Evolutionary conservation across 37 sponge, comb jelly and placozoan species (phyloP), one percentile per base, ranked within the genome.

Genomic region (Lycopodina hypogea): DNA sequence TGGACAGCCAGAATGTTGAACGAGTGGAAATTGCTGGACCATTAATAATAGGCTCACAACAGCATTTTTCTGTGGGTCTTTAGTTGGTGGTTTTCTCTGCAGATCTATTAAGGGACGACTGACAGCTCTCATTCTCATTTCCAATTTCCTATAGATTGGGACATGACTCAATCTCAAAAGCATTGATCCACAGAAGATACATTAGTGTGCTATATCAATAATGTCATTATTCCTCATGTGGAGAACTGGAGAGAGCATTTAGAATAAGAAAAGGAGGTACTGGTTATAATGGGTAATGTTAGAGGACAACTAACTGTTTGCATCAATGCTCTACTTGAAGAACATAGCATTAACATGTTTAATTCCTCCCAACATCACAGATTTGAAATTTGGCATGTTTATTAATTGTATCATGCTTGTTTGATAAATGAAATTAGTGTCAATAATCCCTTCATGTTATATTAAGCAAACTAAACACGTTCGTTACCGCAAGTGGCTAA

Each of bases 111-210:
- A 67, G 90, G 81, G 41, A 84, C 84, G 76, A 69, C 90, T 9
- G 12, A 38, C 1, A 39, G 78, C 26, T 84, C 79, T 59, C 76
- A 70, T 28, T 80, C 85, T 42, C 34, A 33, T 23, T 78, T 28
- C 42, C 35, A 72, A 6, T 88, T 88, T 50, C 80, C 89, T 4
- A n/a, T 64, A 26, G 80, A 78, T 30, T 89, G 81, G 85, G 41
- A 89, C 62, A 78, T 89, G 38, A 84, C 76, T n/a, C 74, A 84
- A 40, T 72, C 90, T 3, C 77, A 68, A 14, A 83, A 83, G 3
- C 89, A 88, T 72, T 88, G 84, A n/a, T n/a, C n/a, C n/a, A n/a
- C n/a, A n/a, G n/a, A n/a, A 72, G 60, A 83, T 12, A 84, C 77
- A 18, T 65, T 70, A 60, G 50, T 81, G 41, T 52, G 80, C 55